Conservation (phyloP, 2,888 invertebrate genomes). For the Lycocerus yunnanus region DNA sequence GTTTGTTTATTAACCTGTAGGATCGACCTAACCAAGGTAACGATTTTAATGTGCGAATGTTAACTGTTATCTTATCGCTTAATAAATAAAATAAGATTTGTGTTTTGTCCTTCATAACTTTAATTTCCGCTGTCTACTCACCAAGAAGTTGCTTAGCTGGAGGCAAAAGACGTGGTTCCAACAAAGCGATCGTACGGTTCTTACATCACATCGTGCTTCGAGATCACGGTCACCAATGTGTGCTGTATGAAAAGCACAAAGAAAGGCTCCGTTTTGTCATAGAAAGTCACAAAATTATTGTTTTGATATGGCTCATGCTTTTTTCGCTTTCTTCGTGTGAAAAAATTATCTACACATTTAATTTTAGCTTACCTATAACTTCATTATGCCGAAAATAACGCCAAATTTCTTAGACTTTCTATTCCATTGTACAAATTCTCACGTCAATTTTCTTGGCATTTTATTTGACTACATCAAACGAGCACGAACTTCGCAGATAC, state of each 20-base stretch:
- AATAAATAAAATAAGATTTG: conserved; percentile 10
- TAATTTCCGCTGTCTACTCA: conserved; percentile 28
- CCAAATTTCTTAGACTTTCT: background rate
- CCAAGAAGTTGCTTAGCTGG: conserved; percentile 22
- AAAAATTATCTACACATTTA: background rate
- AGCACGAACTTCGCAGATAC: conserved; percentile 3
- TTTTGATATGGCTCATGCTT: background rate
- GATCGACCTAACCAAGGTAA: background rate
- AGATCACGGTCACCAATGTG: conserved; percentile 29
- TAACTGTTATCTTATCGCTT: conserved; percentile 21
- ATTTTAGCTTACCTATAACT: background rate
- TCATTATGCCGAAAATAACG: background rate
- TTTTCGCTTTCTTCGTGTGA: background rate
- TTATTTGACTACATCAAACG: background rate
- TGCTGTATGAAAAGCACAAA: conserved; percentile 1
- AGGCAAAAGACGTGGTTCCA: conserved; percentile 27
- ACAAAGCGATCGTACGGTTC: conserved; percentile 31
- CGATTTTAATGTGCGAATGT: conserved; percentile 1
- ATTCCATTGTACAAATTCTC: conserved; percentile 4
- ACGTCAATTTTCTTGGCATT: conserved; percentile 20
- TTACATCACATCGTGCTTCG: conserved; percentile 31
- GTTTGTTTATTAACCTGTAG: background rate
- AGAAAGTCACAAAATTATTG: background rate
- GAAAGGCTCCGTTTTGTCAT: background rate
- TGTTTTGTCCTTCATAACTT: conserved; percentile 26